phyloP scores from a whole-genome alignment of 2,113 vertebrate genomes.

The Malurus melanocephalus region DNA sequence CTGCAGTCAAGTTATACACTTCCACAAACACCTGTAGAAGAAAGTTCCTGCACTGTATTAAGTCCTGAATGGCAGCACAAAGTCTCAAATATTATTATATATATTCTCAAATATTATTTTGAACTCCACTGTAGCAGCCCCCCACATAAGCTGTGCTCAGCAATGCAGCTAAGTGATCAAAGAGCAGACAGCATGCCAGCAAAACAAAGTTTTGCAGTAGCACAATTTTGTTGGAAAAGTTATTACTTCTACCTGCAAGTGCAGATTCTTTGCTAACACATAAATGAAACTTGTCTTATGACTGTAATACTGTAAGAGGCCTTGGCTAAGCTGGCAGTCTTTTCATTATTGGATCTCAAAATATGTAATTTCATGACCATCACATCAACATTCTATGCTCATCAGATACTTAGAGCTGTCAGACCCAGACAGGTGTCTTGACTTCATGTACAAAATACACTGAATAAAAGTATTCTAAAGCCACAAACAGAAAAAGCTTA shows the following conservation, averaged over 20 bases:
- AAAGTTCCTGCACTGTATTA: neutral
- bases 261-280: neutral
- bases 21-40: slow-evolving; percentile 89
- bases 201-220: neutral
- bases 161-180: neutral
- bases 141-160: neutral
- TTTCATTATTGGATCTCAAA: neutral
- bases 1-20: slow-evolving; percentile 93
- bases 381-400: neutral
- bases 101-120: neutral
- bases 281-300: neutral
- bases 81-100: neutral
- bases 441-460: neutral
- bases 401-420: neutral
- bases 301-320: neutral
- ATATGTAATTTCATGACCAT: neutral
- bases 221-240: neutral
- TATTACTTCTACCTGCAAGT: neutral
- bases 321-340: neutral
- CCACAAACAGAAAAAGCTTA: neutral
- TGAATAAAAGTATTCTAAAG: neutral
- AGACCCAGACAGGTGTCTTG: neutral
- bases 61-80: neutral
- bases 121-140: neutral
- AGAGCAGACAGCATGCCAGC: neutral